Conservation (phyloP, 2,888 invertebrate species). For the Tetrapedia diversipes region DNA sequence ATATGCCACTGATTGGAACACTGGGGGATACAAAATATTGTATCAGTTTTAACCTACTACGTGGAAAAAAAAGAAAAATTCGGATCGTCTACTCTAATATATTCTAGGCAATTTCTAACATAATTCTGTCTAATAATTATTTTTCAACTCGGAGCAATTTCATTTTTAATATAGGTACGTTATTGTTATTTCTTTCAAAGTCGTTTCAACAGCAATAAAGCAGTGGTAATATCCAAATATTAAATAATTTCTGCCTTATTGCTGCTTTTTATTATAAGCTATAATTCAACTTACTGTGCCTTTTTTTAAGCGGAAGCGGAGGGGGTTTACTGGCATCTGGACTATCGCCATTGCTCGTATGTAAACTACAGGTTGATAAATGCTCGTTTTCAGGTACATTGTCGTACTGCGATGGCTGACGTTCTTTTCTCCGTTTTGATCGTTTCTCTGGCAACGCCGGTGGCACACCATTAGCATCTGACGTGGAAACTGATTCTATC, state of each 20-base stretch:
- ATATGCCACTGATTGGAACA: conserved; percentile 98
- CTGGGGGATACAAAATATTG: conserved; percentile 86
- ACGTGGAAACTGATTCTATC: conserved; percentile 73
- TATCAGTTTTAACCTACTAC: conserved; percentile 78
- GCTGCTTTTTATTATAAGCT: conserved; percentile 25
- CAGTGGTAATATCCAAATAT: not conserved
- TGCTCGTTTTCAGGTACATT: conserved; percentile 86
- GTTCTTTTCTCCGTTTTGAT: conserved; percentile 84
- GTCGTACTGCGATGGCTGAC: conserved; percentile 89
- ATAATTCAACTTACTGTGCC: conserved; percentile 93
- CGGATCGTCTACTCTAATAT: conserved; percentile 56
- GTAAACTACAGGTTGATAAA: conserved; percentile 81
- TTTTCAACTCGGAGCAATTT: conserved; percentile 8
- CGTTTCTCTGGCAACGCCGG: conserved; percentile 88
- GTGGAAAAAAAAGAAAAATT: conserved; percentile 34
- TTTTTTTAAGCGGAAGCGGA: conserved; percentile 95
- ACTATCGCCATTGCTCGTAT: conserved; percentile 80
- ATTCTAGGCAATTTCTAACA: conserved; percentile 36
- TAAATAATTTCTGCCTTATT: conserved; percentile 28
- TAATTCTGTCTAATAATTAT: conserved; percentile 10
- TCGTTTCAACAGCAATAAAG: conserved; percentile 37
- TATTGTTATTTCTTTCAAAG: not conserved
- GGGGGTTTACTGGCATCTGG: conserved; percentile 89
- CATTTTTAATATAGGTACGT: not conserved
- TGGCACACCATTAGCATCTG: conserved; percentile 79